Evolutionary conservation across 2,797 vertebrate species (phyloP).

Genomic region (Acanthis flammea): DNA sequence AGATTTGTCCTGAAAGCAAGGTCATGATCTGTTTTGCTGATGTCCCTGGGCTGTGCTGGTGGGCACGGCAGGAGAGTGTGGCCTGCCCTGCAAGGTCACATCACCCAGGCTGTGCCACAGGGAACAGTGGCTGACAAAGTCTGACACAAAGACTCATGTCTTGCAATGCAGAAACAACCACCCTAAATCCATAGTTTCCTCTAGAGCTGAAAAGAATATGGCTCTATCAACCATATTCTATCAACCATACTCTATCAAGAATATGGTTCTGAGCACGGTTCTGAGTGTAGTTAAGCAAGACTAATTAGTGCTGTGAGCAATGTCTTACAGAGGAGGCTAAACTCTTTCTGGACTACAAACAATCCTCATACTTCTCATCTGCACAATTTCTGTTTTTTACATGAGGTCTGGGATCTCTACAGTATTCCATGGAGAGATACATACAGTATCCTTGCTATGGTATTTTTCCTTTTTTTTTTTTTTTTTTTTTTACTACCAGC

Average conservation of each 20-base stretch:
- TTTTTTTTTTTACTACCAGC: background rate
- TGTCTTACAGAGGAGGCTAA: background rate
- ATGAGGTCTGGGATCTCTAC: background rate
- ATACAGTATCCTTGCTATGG: background rate
- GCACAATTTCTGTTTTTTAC: background rate
- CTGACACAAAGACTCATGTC: rapidly evolving
- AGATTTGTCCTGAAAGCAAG: background rate
- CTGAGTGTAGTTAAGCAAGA: background rate
- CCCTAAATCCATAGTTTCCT: background rate
- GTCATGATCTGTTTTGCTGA: background rate
- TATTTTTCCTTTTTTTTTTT: background rate
- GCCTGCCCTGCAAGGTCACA: background rate
- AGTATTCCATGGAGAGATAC: background rate
- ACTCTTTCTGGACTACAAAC: background rate
- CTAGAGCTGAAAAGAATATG: background rate
- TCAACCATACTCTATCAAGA: no score
- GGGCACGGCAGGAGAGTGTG: rapidly evolving
- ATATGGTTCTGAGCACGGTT: rapidly evolving
- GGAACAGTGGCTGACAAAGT: rapidly evolving
- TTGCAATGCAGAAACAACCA: background rate
- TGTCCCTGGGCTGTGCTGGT: background rate
- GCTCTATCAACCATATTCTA: background rate
- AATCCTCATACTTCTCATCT: background rate
- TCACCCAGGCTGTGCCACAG: rapidly evolving
- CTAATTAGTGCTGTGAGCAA: background rate